Base-by-base conservation (phyloP, 2,113 vertebrate genomes). In the Atherinomorus stipes region DNA sequence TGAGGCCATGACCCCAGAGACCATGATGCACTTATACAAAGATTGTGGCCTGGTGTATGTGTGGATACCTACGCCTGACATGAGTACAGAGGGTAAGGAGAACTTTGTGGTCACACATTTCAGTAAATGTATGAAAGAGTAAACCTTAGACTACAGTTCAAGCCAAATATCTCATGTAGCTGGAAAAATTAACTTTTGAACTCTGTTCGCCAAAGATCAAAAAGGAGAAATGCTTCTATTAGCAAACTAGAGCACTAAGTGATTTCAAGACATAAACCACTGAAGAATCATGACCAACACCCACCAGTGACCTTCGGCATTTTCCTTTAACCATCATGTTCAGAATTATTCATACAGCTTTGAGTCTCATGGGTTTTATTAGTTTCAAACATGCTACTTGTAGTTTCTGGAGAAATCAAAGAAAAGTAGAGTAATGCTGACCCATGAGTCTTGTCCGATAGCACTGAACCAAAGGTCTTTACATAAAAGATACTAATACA, bases 21-120 rank as follows among this genome's bases (percentile, higher is more conserved):
- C 93, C 50, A 95, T 99, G 93, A 95, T 94, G 87, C 93, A 88
- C 52, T 88, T 99, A 15, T 99, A 99, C 79, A 96, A 91, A 87
- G 96, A 98, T 72, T 94, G 92, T 77, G 96, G 95, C 47, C 86
- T 99, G 70, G 93, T 83, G 26, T 99, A 99, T 57, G 91, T 99
- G 81, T 99, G 98, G 98, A 93, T 99, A 80, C 97, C 98, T 7
- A 99, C 98, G 0, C 94, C 96, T 0, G 98, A 99, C 63, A 99
- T 99, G 98, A 98, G 98, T 90, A 98, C 98, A 0, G 95, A 97
- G 90, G 98, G 98, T 99, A 81, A 93, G 84, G 31, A 65, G 2
- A n/a, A 11, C 21, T 57, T 26, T 57, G 7, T 38, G 13, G 31
- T 37, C 2, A 23, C 31, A 62, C 19, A 0, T 50, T 60, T 59